These are phyloP conservation scores for Ceyx erithaca DNA, from an alignment of 2,797 vertebrate species.

Conservation along the genomic window DNA sequence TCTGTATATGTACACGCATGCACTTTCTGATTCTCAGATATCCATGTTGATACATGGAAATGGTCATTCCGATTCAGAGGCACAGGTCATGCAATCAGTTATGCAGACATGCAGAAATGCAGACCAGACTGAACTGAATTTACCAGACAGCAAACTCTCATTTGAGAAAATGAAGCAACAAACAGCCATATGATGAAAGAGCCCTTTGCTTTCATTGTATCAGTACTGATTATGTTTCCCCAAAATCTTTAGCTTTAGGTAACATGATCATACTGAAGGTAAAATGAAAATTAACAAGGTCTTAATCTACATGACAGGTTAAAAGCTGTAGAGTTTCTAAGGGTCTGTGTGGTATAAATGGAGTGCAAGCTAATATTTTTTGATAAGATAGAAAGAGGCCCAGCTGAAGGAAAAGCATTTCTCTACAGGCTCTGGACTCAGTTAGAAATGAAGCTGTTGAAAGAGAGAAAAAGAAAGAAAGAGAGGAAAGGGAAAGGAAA, in stretches of 20 bases:
- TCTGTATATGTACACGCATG: not conserved
- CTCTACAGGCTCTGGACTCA: not conserved
- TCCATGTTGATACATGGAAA: not conserved
- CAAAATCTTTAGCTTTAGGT: constrained; percentile 63
- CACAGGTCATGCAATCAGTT: not conserved
- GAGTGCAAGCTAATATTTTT: constrained; percentile 65
- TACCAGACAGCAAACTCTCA: not conserved
- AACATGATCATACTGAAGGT: constrained; percentile 46
- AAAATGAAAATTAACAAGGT: constrained; percentile 60
- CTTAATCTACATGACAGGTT: constrained; percentile 62
- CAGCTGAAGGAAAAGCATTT: constrained; percentile 10
- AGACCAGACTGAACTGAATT: not conserved
- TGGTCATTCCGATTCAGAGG: not conserved
- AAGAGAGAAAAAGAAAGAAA: no score
- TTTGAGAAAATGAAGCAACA: constrained; percentile 24
- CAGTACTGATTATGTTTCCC: constrained; percentile 31
- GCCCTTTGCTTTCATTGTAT: constrained; percentile 35
- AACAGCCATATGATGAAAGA: not conserved
- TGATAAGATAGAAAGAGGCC: constrained; percentile 62
- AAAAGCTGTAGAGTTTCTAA: constrained; percentile 65
- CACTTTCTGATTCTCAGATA: not conserved
- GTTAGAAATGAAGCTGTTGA: constrained; percentile 15
- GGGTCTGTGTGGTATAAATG: constrained; percentile 62
- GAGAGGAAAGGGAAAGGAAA: accelerated
- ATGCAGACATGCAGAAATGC: not conserved